Percentiles rank a stretch among this genome's conserved stretches.
phyloP scores from a whole-genome alignment of 2,888 invertebrate genomes.

The Coelopa pilipes region DNA sequence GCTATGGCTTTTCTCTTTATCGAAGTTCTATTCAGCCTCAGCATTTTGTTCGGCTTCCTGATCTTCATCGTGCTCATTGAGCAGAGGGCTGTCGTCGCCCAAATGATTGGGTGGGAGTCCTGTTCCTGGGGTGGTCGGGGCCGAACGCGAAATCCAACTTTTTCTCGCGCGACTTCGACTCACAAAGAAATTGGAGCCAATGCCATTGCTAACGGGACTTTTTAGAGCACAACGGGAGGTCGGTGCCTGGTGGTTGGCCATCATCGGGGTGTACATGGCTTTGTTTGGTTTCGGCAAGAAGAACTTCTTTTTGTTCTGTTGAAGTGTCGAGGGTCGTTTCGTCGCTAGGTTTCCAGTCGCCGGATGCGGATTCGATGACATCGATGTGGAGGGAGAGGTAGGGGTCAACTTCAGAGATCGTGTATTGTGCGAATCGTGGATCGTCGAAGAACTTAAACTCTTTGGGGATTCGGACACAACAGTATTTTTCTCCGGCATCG shows the following conservation, averaged over 20 bases:
- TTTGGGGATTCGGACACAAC: constrained; percentile 17
- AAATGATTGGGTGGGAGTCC: constrained; percentile 73
- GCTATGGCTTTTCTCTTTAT: too few species aligned
- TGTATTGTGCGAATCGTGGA: constrained; percentile 7
- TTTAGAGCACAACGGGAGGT: constrained; percentile 55
- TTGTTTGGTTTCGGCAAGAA: constrained; percentile 70
- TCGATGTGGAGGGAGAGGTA: background rate
- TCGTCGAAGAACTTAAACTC: background rate
- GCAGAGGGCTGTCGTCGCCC: constrained; percentile 75
- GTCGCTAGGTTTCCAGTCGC: constrained; percentile 41
- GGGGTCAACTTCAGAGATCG: constrained; percentile 35
- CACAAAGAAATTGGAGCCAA: constrained; percentile 61
- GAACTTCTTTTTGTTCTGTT: constrained; percentile 67
- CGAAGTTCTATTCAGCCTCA: constrained; percentile 32
- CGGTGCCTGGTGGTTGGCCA: constrained; percentile 43
- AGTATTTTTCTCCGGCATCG: constrained; percentile 44
- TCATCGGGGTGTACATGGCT: constrained; percentile 77
- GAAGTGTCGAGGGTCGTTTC: constrained; percentile 59
- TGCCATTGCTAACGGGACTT: constrained; percentile 62
- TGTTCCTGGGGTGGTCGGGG: constrained; percentile 81
- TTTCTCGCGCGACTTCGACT: constrained; percentile 67
- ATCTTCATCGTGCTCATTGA: constrained; percentile 71
- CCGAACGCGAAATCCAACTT: constrained; percentile 79
- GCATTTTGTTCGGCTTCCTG: constrained; percentile 58
- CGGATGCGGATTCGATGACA: constrained; percentile 32